A percentile compares a stretch with the other conserved stretches of the same genome.
Evolutionary conservation across 2,888 invertebrate genomes (phyloP).

Genomic region (Agonopterix arenella): DNA sequence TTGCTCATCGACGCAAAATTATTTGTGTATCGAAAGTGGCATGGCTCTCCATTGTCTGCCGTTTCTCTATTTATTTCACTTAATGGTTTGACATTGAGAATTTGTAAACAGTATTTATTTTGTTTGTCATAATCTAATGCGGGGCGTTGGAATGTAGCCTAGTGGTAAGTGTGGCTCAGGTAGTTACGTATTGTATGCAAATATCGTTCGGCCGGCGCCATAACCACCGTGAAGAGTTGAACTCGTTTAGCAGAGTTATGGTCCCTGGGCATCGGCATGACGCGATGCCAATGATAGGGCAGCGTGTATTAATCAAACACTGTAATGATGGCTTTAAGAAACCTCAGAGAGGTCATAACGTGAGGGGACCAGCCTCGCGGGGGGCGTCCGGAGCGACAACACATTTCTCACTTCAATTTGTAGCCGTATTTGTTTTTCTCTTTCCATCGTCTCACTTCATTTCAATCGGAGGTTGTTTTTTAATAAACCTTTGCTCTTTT

Average conservation of each 20-base stretch:
- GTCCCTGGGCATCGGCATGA: slow-evolving; percentile 34
- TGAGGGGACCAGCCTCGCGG: slow-evolving; percentile 39
- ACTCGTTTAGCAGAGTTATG: slow-evolving; percentile 63
- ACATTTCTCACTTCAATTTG: slow-evolving; percentile 72
- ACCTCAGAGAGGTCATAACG: slow-evolving; percentile 24
- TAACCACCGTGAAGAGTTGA: slow-evolving; percentile 38
- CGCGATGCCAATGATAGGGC: slow-evolving; percentile 50
- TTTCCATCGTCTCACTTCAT: slow-evolving; percentile 59
- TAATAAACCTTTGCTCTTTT: slow-evolving; percentile 57
- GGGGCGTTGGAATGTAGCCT: background rate
- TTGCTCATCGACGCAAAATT: slow-evolving; percentile 10
- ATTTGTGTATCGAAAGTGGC: background rate
- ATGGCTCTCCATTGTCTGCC: background rate
- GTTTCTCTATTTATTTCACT: background rate
- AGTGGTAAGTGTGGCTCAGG: background rate
- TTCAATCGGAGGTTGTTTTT: slow-evolving; percentile 60
- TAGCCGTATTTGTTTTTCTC: slow-evolving; percentile 61
- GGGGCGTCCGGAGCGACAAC: slow-evolving; percentile 58
- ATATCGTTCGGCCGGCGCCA: slow-evolving; percentile 29
- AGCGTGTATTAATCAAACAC: slow-evolving; percentile 52
- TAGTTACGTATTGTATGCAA: slow-evolving; percentile 60
- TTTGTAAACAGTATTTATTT: background rate
- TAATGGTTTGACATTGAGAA: background rate
- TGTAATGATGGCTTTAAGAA: slow-evolving; percentile 44
- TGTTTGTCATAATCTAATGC: background rate